Base-by-base conservation (phyloP, 1,140 invertebrate genomes). In the Whitmania pigra region DNA sequence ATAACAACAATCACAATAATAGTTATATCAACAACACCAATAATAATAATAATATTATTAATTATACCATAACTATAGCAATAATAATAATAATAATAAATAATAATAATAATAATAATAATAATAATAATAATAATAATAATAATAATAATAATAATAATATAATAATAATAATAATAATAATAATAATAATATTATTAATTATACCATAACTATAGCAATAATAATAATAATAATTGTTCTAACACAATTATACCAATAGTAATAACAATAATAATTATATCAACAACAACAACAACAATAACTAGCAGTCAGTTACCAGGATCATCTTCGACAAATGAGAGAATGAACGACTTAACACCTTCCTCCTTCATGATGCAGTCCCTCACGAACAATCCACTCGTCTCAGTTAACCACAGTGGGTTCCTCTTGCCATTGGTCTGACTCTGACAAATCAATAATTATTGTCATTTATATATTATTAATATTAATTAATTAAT, bases 311-410 rank as follows among this genome's bases (percentile, higher is more conserved):
- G 18, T 31, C 18, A 13, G 11, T 63, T 25, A 63, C 57, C 57
- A 63, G 57, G 29, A 31, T 31, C 22, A 22, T 63, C 57, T 7
- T 63, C 57, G 57, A 63, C 29, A 25, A 63, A 31, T n/a, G 57
- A 63, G 29, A 63, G 57, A 25, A 63, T 63, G 57, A 63, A 25
- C 22, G 57, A 63, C 57, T 63, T 22, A 31, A 63, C 29, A 25
- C 57, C 57, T 25, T 31, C 29, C 11, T 63, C 57, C 18, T 63
- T 63, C 22, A 63, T 31, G 29, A 63, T 63, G 57, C 57, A 63
- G 11, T 63, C 57, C 29, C 57, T 63, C 9, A 63, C 29, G 20
- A 25, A 63, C 7, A 31, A 7, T 2, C 57, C 29, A 31, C 57
- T 25, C 11, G 22, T 63, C 29, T 31, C 29, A 4, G 29, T 22